A percentile compares a stretch with the other conserved stretches of the same genome.
Conservation (phyloP, 2,113 vertebrate species). For the Typhlomys cinereus region DNA sequence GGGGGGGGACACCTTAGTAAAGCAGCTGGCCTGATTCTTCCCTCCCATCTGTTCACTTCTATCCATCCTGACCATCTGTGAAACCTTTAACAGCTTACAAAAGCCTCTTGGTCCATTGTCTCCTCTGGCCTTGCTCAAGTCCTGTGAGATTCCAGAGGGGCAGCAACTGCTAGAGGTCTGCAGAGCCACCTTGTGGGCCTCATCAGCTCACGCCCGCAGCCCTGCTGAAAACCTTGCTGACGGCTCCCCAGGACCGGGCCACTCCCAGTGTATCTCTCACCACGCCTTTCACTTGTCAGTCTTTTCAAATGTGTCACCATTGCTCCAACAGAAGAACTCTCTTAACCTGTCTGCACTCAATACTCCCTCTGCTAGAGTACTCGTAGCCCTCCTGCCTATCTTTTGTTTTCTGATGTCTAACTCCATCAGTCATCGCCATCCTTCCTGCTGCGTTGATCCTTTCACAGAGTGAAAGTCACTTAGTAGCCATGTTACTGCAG, state of each 20-base stretch:
- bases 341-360: not conserved
- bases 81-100: not conserved
- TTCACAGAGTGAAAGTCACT: too few species aligned
- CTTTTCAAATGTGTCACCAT: not conserved
- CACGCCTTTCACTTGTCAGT: accelerated
- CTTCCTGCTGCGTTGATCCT: too few species aligned
- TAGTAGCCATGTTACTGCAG: too few species aligned
- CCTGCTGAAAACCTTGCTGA: too few species aligned
- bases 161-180: not conserved
- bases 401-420: too few species aligned
- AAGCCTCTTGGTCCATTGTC: not conserved
- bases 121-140: not conserved
- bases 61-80: not conserved
- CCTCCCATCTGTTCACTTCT: not conserved
- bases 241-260: accelerated
- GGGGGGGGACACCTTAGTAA: not conserved
- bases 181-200: too few species aligned
- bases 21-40: not conserved
- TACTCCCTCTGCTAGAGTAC: not conserved
- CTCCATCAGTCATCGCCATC: too few species aligned
- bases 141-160: not conserved
- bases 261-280: not conserved
- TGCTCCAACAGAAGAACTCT: not conserved
- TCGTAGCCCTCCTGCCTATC: too few species aligned
- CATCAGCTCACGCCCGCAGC: too few species aligned